Base-by-base conservation (phyloP, 1,140 invertebrate genomes). In the Calosoma granatense region DNA sequence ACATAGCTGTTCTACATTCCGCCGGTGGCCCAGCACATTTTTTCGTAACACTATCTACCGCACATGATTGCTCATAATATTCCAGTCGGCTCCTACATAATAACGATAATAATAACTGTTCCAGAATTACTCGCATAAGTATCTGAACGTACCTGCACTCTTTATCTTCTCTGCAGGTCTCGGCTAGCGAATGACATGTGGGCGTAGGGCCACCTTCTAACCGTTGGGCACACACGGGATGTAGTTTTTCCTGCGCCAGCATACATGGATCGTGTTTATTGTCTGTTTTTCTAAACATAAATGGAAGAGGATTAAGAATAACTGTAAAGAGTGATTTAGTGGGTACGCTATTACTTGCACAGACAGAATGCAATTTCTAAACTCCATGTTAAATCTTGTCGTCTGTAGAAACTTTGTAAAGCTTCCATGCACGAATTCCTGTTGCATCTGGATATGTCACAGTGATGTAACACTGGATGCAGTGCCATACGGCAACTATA, bases 351-450 rank as follows among this genome's bases (percentile, higher is more conserved):
- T 86, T 75, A 94, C 90, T 86, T 92, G 89, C 91, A 94, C 47
- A 93, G 78, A 71, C 91, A 94, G 75, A 93, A 92, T 58, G 90
- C 91, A 61, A 93, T 88, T 69, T 93, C 90, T 56, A 91, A 80
- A 63, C 86, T 89, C 79, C 88, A 86, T 59, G 83, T 82, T 56
- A 87, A 81, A 53, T 83, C 81, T 2, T 85, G 83, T 59, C 83
- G 84, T 64, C 87, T 80, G 72, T 92, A 93, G 72, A 94, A 92
- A 53, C 81, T 81, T 67, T 91, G 83, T 60, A 94, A 71, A n/a
- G 88, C 86, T 53, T 84, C 78, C 90, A 93, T 92, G 70, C 91
- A 94, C 6, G 87, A 83, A 65, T 90, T 85, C 57, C 87, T 77
- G 64, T 87, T 84, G 73, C 90, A 93, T 36, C 80, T 80, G 43